phyloP scores from a whole-genome alignment of 2,113 vertebrate species.

The Neolamprologus sp. region DNA sequence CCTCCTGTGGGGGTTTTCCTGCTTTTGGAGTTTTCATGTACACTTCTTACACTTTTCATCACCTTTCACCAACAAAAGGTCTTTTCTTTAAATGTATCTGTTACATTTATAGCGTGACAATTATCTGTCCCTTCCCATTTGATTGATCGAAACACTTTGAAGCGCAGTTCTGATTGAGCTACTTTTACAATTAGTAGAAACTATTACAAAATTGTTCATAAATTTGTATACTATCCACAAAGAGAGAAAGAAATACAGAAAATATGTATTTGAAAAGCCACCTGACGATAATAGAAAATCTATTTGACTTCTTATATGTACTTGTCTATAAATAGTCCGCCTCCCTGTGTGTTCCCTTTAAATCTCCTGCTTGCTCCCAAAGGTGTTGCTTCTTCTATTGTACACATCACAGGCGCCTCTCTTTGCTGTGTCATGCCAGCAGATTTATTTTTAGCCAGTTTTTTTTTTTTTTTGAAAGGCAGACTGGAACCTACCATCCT shows the following conservation, averaged over 20 bases:
- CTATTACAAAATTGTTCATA: not conserved
- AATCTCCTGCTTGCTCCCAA: not conserved
- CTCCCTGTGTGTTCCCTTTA: not conserved
- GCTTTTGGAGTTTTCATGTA: not conserved
- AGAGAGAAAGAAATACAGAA: not conserved
- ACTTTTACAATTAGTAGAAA: not conserved
- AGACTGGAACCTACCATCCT: slow-evolving; percentile 63
- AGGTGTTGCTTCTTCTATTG: not conserved
- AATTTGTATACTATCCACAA: not conserved
- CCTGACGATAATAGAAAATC: not conserved
- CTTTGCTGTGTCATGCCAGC: slow-evolving; percentile 57
- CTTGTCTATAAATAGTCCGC: not conserved
- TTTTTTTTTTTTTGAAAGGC: slow-evolving; percentile 27
- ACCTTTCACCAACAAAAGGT: not conserved
- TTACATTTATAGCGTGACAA: not conserved
- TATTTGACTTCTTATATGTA: not conserved
- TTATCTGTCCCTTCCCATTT: not conserved
- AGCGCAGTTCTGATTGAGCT: not conserved
- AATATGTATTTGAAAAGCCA: not conserved
- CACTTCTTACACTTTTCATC: not conserved
- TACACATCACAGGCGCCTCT: slow-evolving; percentile 15
- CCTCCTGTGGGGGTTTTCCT: not conserved
- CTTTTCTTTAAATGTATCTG: not conserved
- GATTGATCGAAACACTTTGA: not conserved
- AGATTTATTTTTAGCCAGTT: slow-evolving; percentile 47